Percentiles rank a stretch among this genome's conserved stretches.
Evolutionary conservation across 2,888 invertebrate species (phyloP).

Genomic region (Belgica antarctica): DNA sequence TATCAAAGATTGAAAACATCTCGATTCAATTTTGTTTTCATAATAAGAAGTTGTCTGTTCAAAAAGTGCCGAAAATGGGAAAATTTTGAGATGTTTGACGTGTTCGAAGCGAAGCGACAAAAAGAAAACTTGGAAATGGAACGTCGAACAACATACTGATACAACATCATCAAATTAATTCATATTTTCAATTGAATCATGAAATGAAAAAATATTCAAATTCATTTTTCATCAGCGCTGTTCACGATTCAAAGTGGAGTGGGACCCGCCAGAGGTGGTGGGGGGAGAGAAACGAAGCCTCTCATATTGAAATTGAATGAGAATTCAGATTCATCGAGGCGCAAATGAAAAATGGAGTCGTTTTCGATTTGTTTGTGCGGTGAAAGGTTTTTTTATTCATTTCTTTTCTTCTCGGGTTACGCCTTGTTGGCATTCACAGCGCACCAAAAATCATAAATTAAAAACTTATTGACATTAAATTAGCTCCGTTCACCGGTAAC

Average conservation of each 20-base stretch:
- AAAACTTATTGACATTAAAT: slow-evolving; percentile 24
- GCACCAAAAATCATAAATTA: slow-evolving; percentile 10
- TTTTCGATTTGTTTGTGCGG: not conserved
- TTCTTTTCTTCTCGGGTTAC: slow-evolving; percentile 11
- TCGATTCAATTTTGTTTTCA: slow-evolving; percentile 8
- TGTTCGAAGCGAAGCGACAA: not conserved
- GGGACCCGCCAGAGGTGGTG: too few relatives aligned
- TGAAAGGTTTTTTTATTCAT: slow-evolving; percentile 32
- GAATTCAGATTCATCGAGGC: slow-evolving; percentile 16
- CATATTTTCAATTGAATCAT: slow-evolving; percentile 21
- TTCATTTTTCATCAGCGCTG: slow-evolving; percentile 21
- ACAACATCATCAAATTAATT: slow-evolving; percentile 19
- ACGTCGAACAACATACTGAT: not conserved
- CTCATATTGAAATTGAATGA: slow-evolving; percentile 18
- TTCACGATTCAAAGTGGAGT: not conserved
- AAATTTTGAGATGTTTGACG: not conserved
- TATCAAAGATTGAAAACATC: slow-evolving; percentile 7
- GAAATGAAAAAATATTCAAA: slow-evolving; percentile 19
- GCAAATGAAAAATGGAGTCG: slow-evolving; percentile 33
- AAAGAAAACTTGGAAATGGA: too few relatives aligned
- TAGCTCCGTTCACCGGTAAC: not conserved
- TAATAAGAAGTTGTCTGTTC: slow-evolving; percentile 15
- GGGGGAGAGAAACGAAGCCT: too few relatives aligned
- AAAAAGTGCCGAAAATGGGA: not conserved
- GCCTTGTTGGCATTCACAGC: slow-evolving; percentile 7